Base-by-base conservation (phyloP, 92 coral and sea anemone genomes). In the Zoanthus solanderi region DNA sequence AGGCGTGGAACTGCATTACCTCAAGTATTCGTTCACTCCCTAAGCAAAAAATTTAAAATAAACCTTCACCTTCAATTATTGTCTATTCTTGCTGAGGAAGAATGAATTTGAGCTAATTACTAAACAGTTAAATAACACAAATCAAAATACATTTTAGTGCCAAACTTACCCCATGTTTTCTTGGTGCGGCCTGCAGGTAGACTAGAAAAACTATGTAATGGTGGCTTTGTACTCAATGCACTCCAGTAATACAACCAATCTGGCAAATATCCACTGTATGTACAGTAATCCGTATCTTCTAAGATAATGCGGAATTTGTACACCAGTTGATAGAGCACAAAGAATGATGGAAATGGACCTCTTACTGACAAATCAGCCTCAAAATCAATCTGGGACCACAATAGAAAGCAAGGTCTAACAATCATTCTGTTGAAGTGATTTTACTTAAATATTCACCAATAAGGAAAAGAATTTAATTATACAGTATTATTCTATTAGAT, bases 211-310 rank as follows among this genome's bases (percentile, higher is more conserved):
- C 94, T 86, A 67, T 90, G 90, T 57, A 92, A 85, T 48, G 94
- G 94, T 14, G 94, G 94, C 60, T 93, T 91, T 47, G 95, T 73
- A 47, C 95, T 81, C 4, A 94, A 85, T 6, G 93, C 93, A 83
- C 95, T 87, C 97, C 97, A 94, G 75, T 94, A 93, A 75, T 92
- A 94, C 61, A 92, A 78, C 92, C 95, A 94, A 83, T 94, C 97
- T 23, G 97, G 95, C 30, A 94, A 85, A 46, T 92, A 92, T 9
- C 92, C 90, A 52, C 90, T 93, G 77, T 84, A 92, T 3, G 95
- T 90, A 28, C 93, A 91, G 68, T 90, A 84, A 74, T 92, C 87
- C 32, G 93, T 92, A 71, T 92, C 94, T 78, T 89, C 93, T 45
- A 92, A 88, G 73, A 94, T 89, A 23, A 92, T 90, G 72, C 93